phyloP scores from a whole-genome alignment of 2,797 vertebrate species.

The Smutsia gigantea region DNA sequence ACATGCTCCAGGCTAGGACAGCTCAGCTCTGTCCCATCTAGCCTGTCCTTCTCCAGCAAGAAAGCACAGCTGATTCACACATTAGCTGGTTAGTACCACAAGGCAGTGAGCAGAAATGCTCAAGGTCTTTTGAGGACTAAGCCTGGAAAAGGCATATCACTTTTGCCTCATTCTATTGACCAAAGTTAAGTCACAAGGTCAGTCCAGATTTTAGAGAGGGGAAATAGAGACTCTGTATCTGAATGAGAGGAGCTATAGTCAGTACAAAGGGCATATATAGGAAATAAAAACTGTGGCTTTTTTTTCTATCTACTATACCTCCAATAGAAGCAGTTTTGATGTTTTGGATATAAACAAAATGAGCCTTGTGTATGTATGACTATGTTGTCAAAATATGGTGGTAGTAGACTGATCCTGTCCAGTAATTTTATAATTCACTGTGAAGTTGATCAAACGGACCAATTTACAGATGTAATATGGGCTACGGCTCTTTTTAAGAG shows the following conservation, averaged over 20 bases:
- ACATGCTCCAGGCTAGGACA: not conserved
- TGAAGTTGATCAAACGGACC: not conserved
- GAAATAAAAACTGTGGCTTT: not conserved
- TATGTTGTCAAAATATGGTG: not conserved
- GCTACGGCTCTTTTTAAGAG: not conserved
- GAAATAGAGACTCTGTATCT: not conserved
- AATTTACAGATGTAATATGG: not conserved
- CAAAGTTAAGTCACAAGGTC: not conserved
- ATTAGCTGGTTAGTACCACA: not conserved
- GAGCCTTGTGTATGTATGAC: not conserved
- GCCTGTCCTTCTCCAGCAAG: not conserved
- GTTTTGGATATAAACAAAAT: constrained; percentile 1
- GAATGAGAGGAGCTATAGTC: not conserved
- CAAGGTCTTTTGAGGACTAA: not conserved
- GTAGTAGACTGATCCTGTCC: not conserved
- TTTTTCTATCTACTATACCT: not conserved
- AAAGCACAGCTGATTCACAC: not conserved
- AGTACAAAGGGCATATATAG: not conserved
- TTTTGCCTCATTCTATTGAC: not conserved
- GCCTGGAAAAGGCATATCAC: not conserved
- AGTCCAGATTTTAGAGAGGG: not conserved
- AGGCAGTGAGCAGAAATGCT: not conserved
- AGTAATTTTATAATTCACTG: not conserved
- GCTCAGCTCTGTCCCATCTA: not conserved
- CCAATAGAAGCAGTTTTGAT: not conserved